Evolutionary conservation across 2,888 invertebrate genomes (phyloP), one percentile per base, ranked within the genome.

Genomic region (Trissolcus brochymenae): DNA sequence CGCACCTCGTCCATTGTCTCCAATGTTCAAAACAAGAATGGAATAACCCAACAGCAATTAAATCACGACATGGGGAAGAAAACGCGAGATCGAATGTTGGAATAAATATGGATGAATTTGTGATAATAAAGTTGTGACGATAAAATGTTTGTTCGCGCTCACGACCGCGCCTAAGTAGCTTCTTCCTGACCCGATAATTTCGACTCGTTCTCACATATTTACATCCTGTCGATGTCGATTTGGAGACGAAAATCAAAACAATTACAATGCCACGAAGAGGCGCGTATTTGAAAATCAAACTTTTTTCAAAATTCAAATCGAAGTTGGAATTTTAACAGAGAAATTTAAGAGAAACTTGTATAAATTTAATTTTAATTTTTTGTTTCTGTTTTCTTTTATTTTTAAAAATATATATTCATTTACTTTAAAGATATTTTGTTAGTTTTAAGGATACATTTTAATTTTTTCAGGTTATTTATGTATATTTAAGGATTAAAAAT

Each of bases 241-340:
- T 66, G 29, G 14, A 14, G 14, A 11, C 21, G 9, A 61, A 62
- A 71, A 71, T 50, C 25, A 71, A 71, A 71, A 71, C 71, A 71
- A 56, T 53, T 35, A 68, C 60, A 68, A 54, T 35, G 14, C 6
- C 25, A 59, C 21, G 19, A 59, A 19, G 29, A 19, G 29, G 19
- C 13, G 35, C 43, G 17, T 17, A 60, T 50, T 61, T 50, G 29
- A 61, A 61, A 53, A 61, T 51, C 25, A 3, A 51, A 51, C 25
- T 25, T 35, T 35, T 35, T 35, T 35, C 35, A 7, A 35, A 35
- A 35, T 11, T 35, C 25, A 25, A 25, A 25, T 25, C 25, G n/a
- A 14, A 14, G 17, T 51, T 16, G 11, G 51, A 51, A 19, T 19
- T 50, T 19, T 19, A 19, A 19, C 19, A 19, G 19, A 19, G 19